Conservation (phyloP, 1,140 invertebrate species). For the Calliphora vicina region DNA sequence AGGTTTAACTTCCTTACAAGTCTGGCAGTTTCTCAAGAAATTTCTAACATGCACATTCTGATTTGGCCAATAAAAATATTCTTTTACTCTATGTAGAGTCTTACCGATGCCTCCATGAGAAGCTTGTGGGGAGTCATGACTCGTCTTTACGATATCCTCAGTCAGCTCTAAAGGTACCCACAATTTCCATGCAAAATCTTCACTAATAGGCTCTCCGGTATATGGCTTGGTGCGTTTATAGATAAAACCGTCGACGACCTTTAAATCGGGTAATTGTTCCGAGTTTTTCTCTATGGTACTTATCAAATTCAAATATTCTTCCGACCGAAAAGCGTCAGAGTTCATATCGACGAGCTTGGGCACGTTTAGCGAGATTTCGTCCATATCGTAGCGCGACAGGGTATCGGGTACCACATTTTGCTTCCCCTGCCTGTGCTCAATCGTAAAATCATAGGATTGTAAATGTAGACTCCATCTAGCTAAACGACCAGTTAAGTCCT, state of each 20-base stretch:
- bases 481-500: no score
- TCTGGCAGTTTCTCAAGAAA: background rate
- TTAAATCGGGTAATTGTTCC: background rate
- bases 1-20: no score
- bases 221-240: background rate
- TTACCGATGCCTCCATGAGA: background rate
- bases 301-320: no score
- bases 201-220: background rate
- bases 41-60: background rate
- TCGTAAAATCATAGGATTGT: background rate
- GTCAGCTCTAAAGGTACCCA: background rate
- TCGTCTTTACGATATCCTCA: background rate
- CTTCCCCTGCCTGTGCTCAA: background rate
- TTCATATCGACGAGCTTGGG: no score
- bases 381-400: background rate
- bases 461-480: background rate
- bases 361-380: background rate
- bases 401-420: background rate
- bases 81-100: background rate
- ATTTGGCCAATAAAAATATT: conserved; percentile 6
- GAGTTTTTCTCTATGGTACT: no score
- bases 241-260: background rate
- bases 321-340: no score
- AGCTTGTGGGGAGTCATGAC: background rate
- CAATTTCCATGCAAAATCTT: background rate